Evolutionary conservation across 2,888 invertebrate genomes (phyloP).

Genomic region (Oxyscelio sp.): DNA sequence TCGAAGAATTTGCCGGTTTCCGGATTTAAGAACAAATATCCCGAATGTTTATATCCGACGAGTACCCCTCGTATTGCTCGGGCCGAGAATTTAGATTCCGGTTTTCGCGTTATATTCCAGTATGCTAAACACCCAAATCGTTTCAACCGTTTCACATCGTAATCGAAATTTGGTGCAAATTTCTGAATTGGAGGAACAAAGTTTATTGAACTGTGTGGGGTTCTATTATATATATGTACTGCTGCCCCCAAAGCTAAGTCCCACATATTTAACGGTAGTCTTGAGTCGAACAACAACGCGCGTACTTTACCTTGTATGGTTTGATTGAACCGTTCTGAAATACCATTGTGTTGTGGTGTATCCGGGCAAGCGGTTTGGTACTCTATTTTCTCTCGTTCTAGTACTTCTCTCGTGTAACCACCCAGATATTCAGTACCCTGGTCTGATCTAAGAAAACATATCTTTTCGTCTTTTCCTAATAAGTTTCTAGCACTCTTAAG

Average conservation of each 20-base stretch:
- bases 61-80: slow-evolving; percentile 53
- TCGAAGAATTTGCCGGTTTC: slow-evolving; percentile 36
- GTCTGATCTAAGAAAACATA: not conserved
- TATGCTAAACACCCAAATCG: slow-evolving; percentile 62
- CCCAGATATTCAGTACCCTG: not conserved
- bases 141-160: slow-evolving; percentile 45
- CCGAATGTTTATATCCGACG: slow-evolving; percentile 43
- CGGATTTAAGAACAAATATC: slow-evolving; percentile 56
- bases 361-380: not conserved
- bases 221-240: not conserved
- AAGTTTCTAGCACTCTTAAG: not conserved
- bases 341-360: not conserved
- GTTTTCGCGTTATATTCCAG: slow-evolving; percentile 22
- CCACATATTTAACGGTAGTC: not conserved
- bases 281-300: not conserved
- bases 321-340: not conserved
- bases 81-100: slow-evolving; percentile 23
- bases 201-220: not conserved
- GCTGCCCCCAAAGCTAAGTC: too few relatives aligned
- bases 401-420: not conserved
- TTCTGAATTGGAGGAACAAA: slow-evolving; percentile 4
- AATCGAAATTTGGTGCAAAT: slow-evolving; percentile 37
- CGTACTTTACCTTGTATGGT: not conserved
- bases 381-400: not conserved
- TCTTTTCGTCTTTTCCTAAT: not conserved